Conservation (phyloP, 2,888 invertebrate species). For the Troglohyphantes excavatus region DNA sequence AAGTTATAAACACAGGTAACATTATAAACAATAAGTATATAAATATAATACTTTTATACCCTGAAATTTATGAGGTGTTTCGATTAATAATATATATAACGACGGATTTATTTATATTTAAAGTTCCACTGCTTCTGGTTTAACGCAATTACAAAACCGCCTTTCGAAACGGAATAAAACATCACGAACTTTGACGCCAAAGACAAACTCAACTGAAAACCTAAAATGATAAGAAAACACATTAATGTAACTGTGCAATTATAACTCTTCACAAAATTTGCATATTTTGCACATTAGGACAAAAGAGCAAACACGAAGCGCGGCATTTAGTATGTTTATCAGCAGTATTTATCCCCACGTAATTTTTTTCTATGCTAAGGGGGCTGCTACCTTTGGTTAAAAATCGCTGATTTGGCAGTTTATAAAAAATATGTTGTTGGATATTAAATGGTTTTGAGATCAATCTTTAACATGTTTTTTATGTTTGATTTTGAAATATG, state of each 20-base stretch:
- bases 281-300: constrained; percentile 33
- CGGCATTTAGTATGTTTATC: constrained; percentile 19
- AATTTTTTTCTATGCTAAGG: neutral
- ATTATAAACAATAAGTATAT: too few species aligned
- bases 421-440: too few species aligned
- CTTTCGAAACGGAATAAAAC: neutral
- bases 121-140: neutral
- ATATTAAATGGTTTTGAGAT: too few species aligned
- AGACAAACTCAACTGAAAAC: neutral
- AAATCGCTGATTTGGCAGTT: neutral
- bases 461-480: too few species aligned
- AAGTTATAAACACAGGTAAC: too few species aligned
- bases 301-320: neutral
- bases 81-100: too few species aligned
- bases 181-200: constrained; percentile 1
- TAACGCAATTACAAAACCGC: neutral
- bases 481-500: too few species aligned
- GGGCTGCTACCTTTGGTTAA: neutral
- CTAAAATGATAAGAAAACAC: constrained; percentile 4
- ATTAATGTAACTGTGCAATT: constrained; percentile 40
- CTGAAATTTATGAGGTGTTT: too few species aligned
- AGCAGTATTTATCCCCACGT: constrained; percentile 2
- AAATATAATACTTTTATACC: too few species aligned
- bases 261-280: constrained; percentile 14
- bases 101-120: neutral